A percentile compares a stretch with the other conserved stretches of the same genome.
phyloP scores from a whole-genome alignment of 1,140 invertebrate genomes.

The Drosophila truncata region DNA sequence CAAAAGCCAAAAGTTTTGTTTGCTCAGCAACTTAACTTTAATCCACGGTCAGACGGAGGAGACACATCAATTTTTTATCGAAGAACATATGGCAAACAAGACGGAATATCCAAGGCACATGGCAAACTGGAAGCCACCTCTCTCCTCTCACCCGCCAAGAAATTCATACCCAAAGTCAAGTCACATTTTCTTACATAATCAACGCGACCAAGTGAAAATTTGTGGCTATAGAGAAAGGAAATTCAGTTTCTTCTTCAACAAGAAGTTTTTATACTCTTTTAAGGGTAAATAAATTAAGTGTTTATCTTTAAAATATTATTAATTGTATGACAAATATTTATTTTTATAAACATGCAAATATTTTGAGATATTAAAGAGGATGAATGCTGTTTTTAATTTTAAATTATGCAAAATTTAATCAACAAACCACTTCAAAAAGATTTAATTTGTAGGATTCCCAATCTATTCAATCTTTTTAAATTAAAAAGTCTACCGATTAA shows the following conservation, averaged over 20 bases:
- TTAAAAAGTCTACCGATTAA: no score
- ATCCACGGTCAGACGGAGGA: slow-evolving; percentile 59
- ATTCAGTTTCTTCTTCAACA: background rate
- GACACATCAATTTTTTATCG: slow-evolving; percentile 69
- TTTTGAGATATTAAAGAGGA: background rate
- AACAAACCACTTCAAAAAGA: no score
- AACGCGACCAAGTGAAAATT: slow-evolving; percentile 47
- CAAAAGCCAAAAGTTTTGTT: slow-evolving; percentile 51
- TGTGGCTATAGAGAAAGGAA: slow-evolving; percentile 10
- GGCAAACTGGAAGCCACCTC: slow-evolving; percentile 3
- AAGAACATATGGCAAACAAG: slow-evolving; percentile 55
- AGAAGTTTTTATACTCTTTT: background rate
- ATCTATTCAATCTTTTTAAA: no score
- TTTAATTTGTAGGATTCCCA: no score
- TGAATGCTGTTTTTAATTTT: no score
- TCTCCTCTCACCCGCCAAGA: background rate
- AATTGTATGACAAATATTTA: background rate
- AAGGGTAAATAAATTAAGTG: background rate
- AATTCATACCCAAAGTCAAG: slow-evolving; percentile 30
- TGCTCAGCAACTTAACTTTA: slow-evolving; percentile 69
- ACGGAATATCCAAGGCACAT: slow-evolving; percentile 58
- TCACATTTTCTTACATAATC: slow-evolving; percentile 77
- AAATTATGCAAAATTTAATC: no score
- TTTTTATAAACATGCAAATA: background rate
- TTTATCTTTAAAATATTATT: background rate